These are phyloP conservation scores for Cyclophora albipunctata DNA, from an alignment of 2,888 invertebrate species.

Conservation along the genomic window DNA sequence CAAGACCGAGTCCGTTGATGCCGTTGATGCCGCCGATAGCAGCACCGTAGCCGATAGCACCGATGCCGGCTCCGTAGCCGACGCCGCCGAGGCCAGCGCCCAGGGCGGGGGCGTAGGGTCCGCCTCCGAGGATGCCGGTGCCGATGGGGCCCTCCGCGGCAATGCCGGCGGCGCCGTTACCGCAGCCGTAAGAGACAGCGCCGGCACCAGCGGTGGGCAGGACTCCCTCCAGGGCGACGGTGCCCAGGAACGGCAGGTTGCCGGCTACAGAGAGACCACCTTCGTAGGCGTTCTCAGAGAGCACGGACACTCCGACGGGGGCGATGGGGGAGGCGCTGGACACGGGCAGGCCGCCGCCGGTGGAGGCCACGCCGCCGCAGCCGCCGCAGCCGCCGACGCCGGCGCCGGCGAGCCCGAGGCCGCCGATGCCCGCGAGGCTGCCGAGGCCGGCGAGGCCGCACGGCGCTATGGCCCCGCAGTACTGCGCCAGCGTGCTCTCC, in stretches of 20 bases:
- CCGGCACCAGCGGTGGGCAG: slow-evolving; percentile 27
- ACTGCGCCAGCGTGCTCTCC: not conserved
- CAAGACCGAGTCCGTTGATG: not conserved
- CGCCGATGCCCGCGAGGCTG: slow-evolving; percentile 4
- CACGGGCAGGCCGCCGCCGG: slow-evolving; percentile 25
- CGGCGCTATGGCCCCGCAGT: slow-evolving; percentile 9
- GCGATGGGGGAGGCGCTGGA: slow-evolving; percentile 24
- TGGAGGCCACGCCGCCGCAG: slow-evolving; percentile 20
- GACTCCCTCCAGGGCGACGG: slow-evolving; percentile 26
- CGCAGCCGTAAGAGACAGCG: slow-evolving; percentile 27
- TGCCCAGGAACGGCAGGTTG: slow-evolving; percentile 32
- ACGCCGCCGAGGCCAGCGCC: slow-evolving; percentile 11
- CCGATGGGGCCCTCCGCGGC: slow-evolving; percentile 16
- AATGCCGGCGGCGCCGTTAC: slow-evolving; percentile 18
- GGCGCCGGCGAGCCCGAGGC: slow-evolving; percentile 9
- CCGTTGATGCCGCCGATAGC: slow-evolving; percentile 2
- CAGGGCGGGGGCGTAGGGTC: slow-evolving; percentile 1
- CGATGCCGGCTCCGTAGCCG: slow-evolving; percentile 3
- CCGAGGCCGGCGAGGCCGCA: slow-evolving; percentile 15
- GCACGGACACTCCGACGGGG: slow-evolving; percentile 27
- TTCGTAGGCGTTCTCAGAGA: slow-evolving; percentile 31
- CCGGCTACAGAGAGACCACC: slow-evolving; percentile 25
- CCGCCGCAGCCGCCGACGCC: slow-evolving; percentile 9
- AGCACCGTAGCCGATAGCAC: slow-evolving; percentile 8
- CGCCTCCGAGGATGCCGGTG: slow-evolving; percentile 9